Evolutionary conservation across 1,140 invertebrate species (phyloP).

Genomic region (Leptinotarsa defecta): DNA sequence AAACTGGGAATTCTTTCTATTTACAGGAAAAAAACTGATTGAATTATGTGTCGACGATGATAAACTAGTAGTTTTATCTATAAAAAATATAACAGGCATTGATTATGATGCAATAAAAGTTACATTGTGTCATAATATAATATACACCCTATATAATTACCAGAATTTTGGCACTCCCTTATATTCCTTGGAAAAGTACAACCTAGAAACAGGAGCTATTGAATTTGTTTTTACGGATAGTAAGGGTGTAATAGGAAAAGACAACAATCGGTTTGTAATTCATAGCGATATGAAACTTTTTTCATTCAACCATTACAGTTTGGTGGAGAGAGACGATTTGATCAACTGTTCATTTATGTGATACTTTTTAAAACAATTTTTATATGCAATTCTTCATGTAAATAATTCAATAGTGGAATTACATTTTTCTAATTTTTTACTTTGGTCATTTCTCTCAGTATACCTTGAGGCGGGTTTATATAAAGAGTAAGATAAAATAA

Average conservation of each 20-base stretch:
- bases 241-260: neutral
- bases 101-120: constrained; percentile 37
- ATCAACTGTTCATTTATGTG: constrained; percentile 25
- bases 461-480: too few species aligned
- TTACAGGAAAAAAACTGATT: constrained; percentile 43
- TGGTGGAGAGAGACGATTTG: constrained; percentile 27
- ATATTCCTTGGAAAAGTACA: constrained; percentile 33
- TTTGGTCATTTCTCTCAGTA: too few species aligned
- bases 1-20: neutral
- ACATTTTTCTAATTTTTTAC: too few species aligned
- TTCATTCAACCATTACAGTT: constrained; percentile 28
- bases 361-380: neutral
- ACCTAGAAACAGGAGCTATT: constrained; percentile 31
- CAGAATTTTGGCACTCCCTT: constrained; percentile 10
- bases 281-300: constrained; percentile 23
- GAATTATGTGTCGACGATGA: constrained; percentile 32
- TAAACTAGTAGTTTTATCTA: constrained; percentile 27
- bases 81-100: constrained; percentile 17
- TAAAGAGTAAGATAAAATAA: too few species aligned
- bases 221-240: constrained; percentile 27
- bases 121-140: constrained; percentile 39
- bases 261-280: constrained; percentile 11
- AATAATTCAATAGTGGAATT: too few species aligned
- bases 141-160: constrained; percentile 45
- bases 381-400: too few species aligned